phyloP scores from a whole-genome alignment of 2,113 vertebrate species.

The Verasper variegatus region DNA sequence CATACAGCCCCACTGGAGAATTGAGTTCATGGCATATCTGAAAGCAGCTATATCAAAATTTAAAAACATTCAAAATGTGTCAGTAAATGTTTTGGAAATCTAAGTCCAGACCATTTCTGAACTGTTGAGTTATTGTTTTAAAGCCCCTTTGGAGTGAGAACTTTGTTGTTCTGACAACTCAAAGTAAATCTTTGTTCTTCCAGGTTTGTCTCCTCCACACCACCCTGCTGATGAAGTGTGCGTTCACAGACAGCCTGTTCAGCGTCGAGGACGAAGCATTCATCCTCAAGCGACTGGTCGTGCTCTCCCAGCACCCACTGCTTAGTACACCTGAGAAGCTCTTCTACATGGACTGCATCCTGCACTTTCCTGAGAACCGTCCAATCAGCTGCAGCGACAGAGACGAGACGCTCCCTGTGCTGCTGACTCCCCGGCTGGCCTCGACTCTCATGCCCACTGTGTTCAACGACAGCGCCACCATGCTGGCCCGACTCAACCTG shows the following conservation, averaged over 20 bases:
- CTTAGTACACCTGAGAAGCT: conserved; percentile 80
- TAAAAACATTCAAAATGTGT: no score
- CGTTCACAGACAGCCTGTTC: conserved; percentile 91
- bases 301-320: conserved; percentile 88
- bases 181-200: background rate
- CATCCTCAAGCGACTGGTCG: conserved; percentile 84
- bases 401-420: conserved; percentile 84
- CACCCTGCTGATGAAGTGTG: conserved; percentile 86
- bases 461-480: conserved; percentile 83
- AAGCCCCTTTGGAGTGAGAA: background rate
- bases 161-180: background rate
- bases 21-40: no score
- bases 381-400: conserved; percentile 82
- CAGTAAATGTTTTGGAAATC: no score
- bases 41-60: no score
- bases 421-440: conserved; percentile 83
- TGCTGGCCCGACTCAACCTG: conserved; percentile 86
- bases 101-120: no score
- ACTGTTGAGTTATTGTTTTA: no score
- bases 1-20: no score
- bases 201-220: conserved; percentile 84
- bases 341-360: conserved; percentile 88
- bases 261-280: conserved; percentile 88
- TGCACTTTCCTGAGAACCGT: conserved; percentile 91
- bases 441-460: conserved; percentile 83